Conservation (phyloP, 2,888 invertebrate genomes). For the Acrocyrtus sp. region DNA sequence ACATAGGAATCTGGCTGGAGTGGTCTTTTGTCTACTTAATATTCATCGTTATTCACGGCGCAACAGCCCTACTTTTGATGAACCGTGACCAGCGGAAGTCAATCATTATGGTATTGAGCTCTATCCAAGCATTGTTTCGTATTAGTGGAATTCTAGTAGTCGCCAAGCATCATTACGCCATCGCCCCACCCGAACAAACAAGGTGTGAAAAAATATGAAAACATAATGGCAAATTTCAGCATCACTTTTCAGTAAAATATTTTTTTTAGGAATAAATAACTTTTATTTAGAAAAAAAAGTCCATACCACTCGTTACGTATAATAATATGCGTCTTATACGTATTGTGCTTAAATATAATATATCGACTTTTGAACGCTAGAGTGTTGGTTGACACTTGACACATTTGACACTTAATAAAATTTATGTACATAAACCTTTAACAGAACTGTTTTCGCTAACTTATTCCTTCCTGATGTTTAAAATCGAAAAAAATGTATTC, state of each 20-base stretch:
- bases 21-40: constrained; percentile 57
- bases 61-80: constrained; percentile 52
- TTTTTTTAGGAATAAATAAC: neutral
- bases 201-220: constrained; percentile 19
- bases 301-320: neutral
- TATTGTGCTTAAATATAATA: neutral
- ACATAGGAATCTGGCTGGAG: constrained; percentile 54
- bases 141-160: constrained; percentile 46
- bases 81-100: constrained; percentile 37
- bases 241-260: neutral
- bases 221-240: neutral
- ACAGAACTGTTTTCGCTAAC: neutral
- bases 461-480: neutral
- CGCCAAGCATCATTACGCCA: constrained; percentile 38
- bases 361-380: constrained; percentile 9
- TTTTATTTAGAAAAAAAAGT: neutral
- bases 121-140: constrained; percentile 42
- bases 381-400: constrained; percentile 2
- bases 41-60: constrained; percentile 48
- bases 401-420: too few species aligned
- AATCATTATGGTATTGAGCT: constrained; percentile 32
- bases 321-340: neutral
- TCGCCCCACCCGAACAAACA: constrained; percentile 7
- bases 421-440: neutral
- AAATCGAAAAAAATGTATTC: too few species aligned